Conservation (phyloP, 64 coral and sea anemone species). For the Trachythela sp. region DNA sequence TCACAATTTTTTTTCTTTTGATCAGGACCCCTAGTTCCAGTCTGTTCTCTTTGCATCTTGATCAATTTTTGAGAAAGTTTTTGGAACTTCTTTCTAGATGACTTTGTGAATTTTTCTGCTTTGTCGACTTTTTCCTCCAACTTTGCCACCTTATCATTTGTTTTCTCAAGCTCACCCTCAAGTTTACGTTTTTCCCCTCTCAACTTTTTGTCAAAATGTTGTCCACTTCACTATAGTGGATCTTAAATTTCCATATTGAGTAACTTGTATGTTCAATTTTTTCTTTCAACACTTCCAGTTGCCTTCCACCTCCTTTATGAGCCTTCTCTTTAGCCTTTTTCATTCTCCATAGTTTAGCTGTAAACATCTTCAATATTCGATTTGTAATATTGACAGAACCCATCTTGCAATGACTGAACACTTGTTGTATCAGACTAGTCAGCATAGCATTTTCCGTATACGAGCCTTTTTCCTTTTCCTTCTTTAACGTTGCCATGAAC, state of each 20-base stretch:
- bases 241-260: background rate
- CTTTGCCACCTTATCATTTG: background rate
- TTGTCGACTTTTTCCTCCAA: background rate
- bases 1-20: background rate
- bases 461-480: background rate
- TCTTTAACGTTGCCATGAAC: constrained; percentile 1
- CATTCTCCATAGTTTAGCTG: background rate
- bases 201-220: constrained; percentile 12
- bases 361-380: background rate
- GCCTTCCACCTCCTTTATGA: background rate
- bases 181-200: background rate
- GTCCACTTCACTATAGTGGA: background rate
- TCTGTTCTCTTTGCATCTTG: background rate
- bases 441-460: background rate
- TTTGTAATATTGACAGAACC: background rate
- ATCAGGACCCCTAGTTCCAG: background rate
- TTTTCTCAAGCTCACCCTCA: background rate
- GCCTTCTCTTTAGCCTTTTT: background rate
- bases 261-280: background rate
- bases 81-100: background rate
- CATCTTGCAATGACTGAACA: background rate
- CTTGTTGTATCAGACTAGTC: background rate
- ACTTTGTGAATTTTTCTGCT: background rate
- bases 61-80: background rate
- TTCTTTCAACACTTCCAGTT: background rate